Percentiles rank a stretch among this genome's conserved stretches.
Evolutionary conservation across 2,797 vertebrate genomes (phyloP).

Genomic region (Sebastes cheni): DNA sequence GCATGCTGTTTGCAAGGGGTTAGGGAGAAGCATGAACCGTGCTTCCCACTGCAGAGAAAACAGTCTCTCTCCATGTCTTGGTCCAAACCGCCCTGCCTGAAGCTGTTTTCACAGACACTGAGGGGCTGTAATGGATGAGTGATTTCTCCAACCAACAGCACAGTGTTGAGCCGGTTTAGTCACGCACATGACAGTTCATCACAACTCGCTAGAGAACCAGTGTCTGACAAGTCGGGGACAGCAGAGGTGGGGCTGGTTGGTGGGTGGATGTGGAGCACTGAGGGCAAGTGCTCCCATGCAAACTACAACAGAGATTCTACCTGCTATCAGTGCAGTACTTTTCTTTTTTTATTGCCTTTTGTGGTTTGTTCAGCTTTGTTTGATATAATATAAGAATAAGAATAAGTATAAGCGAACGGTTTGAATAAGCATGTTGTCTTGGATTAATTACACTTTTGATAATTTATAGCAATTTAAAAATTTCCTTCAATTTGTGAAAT

Average conservation of each 20-base stretch:
- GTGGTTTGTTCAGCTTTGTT: background rate
- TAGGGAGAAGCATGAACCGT: constrained; percentile 61
- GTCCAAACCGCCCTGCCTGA: constrained; percentile 64
- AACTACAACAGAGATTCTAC: constrained; percentile 37
- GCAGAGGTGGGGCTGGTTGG: constrained; percentile 38
- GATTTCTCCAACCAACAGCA: constrained; percentile 64
- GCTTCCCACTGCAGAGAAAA: constrained; percentile 64
- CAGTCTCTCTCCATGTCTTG: constrained; percentile 56
- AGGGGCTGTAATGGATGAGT: constrained; percentile 71
- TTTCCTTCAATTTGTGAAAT: background rate
- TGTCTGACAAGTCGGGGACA: constrained; percentile 67
- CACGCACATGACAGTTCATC: constrained; percentile 73
- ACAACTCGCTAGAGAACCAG: constrained; percentile 64
- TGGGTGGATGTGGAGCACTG: constrained; percentile 35
- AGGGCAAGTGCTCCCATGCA: constrained; percentile 26
- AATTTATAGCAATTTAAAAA: background rate
- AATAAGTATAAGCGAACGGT: background rate
- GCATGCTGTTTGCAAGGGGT: constrained; percentile 72
- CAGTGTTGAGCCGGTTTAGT: constrained; percentile 69
- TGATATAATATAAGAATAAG: background rate
- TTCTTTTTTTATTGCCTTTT: background rate
- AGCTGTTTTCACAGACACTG: constrained; percentile 74
- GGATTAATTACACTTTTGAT: background rate
- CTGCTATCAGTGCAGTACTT: constrained; percentile 32
- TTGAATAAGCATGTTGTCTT: background rate